Conservation (phyloP, 2,113 vertebrate genomes). For the Cavia aperea region DNA sequence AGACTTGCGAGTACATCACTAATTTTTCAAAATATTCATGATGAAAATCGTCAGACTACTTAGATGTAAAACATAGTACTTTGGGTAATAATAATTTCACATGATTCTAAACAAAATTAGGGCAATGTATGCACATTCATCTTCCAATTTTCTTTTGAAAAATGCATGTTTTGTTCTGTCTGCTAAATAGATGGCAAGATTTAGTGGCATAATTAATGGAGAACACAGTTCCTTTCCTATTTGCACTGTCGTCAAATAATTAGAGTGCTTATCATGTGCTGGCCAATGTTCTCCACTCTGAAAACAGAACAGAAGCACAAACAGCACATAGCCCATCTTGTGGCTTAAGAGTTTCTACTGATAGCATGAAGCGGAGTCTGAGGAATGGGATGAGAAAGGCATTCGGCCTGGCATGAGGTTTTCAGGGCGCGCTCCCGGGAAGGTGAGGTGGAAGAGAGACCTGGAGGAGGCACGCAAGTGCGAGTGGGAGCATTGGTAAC, state of each 20-base stretch:
- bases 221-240: not conserved
- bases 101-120: not conserved
- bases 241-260: not conserved
- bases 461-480: not conserved
- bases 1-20: not conserved
- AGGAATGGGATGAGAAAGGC: not conserved
- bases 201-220: not conserved
- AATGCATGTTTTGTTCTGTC: not conserved
- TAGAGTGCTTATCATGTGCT: not conserved
- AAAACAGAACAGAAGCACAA: not conserved
- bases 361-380: not conserved
- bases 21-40: not conserved
- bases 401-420: fast-evolving
- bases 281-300: not conserved
- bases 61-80: not conserved
- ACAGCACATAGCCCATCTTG: not conserved
- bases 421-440: not conserved
- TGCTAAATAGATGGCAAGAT: not conserved
- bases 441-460: not conserved
- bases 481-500: not conserved
- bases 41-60: not conserved
- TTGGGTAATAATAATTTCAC: not conserved
- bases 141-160: not conserved
- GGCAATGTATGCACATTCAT: not conserved
- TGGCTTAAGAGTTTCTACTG: not conserved